phyloP scores from a whole-genome alignment of 2,113 vertebrate genomes.

The Odocoileus hemionus region DNA sequence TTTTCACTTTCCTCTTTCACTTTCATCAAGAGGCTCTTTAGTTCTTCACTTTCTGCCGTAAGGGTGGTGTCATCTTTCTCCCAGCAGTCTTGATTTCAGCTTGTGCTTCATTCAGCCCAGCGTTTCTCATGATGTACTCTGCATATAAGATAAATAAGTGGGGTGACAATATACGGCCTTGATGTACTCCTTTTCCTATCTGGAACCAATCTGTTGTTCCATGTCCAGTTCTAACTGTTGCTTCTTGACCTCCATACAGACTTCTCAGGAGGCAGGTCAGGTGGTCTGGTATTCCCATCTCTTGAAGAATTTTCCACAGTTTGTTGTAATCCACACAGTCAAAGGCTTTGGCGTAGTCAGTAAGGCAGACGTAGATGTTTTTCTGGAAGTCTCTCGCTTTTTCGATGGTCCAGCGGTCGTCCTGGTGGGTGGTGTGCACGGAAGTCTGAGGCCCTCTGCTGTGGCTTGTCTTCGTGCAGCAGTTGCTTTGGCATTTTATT shows the following conservation, averaged over 20 bases:
- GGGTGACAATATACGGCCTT: not conserved
- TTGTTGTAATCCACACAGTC: not conserved
- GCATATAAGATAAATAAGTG: not conserved
- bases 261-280: not conserved
- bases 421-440: not conserved
- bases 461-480: not conserved
- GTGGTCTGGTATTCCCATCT: not conserved
- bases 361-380: not conserved
- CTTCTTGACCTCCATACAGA: not conserved
- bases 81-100: not conserved
- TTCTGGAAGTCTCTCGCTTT: not conserved
- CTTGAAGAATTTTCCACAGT: not conserved
- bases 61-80: not conserved
- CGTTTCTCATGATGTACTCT: not conserved
- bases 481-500: not conserved
- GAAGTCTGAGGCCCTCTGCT: not conserved
- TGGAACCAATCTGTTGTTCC: not conserved
- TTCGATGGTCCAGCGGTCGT: accelerated
- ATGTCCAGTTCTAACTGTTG: not conserved
- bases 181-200: not conserved
- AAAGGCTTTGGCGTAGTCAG: not conserved
- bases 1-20: not conserved
- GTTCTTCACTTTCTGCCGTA: not conserved
- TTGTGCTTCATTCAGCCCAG: not conserved
- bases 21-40: not conserved